A percentile compares a stretch with the other conserved stretches of the same genome.
These are phyloP conservation scores for Himalopsyche tibetana DNA, from an alignment of 2,888 invertebrate species.

Conservation along the genomic window DNA sequence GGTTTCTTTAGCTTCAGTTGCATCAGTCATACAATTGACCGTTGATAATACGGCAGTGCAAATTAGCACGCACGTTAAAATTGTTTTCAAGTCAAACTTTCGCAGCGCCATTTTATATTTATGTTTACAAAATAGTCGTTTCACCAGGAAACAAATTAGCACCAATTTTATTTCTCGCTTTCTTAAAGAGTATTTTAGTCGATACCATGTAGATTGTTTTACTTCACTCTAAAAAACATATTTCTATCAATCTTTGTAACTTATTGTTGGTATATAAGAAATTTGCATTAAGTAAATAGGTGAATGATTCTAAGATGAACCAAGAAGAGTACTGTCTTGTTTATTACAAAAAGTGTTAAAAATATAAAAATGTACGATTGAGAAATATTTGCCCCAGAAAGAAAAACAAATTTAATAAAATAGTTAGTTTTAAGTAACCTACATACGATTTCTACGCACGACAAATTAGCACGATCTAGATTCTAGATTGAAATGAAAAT, in stretches of 20 bases:
- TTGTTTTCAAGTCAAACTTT: slow-evolving; percentile 13
- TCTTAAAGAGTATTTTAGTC: too few relatives aligned
- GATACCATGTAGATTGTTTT: too few relatives aligned
- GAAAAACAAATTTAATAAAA: background rate
- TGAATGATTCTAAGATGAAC: too few relatives aligned
- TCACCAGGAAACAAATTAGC: slow-evolving; percentile 2
- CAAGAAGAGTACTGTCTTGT: too few relatives aligned
- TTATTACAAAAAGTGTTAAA: too few relatives aligned
- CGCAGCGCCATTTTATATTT: slow-evolving; percentile 18
- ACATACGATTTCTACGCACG: background rate
- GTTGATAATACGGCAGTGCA: background rate
- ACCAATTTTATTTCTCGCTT: background rate
- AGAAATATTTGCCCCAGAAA: background rate
- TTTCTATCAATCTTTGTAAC: too few relatives aligned
- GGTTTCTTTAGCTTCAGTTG: background rate
- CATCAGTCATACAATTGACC: background rate
- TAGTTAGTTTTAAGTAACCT: background rate
- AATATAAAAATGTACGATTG: too few relatives aligned
- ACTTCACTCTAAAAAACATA: too few relatives aligned
- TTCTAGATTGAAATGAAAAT: slow-evolving; percentile 8
- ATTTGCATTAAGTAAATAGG: too few relatives aligned
- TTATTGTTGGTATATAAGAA: too few relatives aligned
- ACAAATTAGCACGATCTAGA: slow-evolving; percentile 37
- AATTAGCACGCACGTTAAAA: slow-evolving; percentile 38
- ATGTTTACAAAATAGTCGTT: slow-evolving; percentile 25